Evolutionary conservation across 2,888 invertebrate species (phyloP).

Genomic region (Cheilosia pagana): DNA sequence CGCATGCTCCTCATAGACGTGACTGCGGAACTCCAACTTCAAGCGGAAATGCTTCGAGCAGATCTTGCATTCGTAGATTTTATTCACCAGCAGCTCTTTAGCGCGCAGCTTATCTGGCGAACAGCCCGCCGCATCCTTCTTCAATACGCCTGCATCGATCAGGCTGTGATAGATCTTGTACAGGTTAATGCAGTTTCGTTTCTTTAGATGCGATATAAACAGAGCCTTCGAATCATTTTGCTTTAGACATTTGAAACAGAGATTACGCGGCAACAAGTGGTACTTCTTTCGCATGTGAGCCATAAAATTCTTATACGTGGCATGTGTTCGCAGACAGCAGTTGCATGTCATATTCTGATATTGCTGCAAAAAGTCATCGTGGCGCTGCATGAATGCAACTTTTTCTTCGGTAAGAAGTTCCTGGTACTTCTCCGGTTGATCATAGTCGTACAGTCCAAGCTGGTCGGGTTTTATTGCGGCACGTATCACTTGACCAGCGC

Average conservation of each 20-base stretch:
- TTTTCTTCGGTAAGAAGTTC: slow-evolving; percentile 81
- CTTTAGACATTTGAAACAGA: slow-evolving; percentile 83
- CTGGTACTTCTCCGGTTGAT: slow-evolving; percentile 82
- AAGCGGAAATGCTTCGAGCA: slow-evolving; percentile 82
- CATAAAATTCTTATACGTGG: slow-evolving; percentile 83
- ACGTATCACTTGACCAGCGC: slow-evolving; percentile 22
- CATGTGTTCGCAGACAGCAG: slow-evolving; percentile 82
- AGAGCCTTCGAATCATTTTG: slow-evolving; percentile 83
- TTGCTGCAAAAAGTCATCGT: slow-evolving; percentile 82
- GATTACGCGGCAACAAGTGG: slow-evolving; percentile 81
- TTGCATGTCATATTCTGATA: slow-evolving; percentile 83
- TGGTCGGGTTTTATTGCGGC: slow-evolving; percentile 70
- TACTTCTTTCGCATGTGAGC: slow-evolving; percentile 83
- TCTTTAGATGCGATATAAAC: slow-evolving; percentile 83
- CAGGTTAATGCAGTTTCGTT: slow-evolving; percentile 83
- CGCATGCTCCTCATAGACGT: slow-evolving; percentile 83
- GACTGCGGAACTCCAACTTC: slow-evolving; percentile 83
- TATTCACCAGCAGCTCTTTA: slow-evolving; percentile 83
- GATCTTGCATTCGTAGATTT: slow-evolving; percentile 83
- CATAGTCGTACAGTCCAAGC: slow-evolving; percentile 81
- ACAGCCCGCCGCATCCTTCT: slow-evolving; percentile 58
- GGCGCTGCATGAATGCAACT: slow-evolving; percentile 81
- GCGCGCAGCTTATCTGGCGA: slow-evolving; percentile 81
- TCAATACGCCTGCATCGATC: slow-evolving; percentile 77
- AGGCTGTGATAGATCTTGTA: slow-evolving; percentile 81